Evolutionary conservation across 2,888 invertebrate genomes (phyloP), one percentile per base, ranked within the genome.

Genomic region (Clanis bilineata): DNA sequence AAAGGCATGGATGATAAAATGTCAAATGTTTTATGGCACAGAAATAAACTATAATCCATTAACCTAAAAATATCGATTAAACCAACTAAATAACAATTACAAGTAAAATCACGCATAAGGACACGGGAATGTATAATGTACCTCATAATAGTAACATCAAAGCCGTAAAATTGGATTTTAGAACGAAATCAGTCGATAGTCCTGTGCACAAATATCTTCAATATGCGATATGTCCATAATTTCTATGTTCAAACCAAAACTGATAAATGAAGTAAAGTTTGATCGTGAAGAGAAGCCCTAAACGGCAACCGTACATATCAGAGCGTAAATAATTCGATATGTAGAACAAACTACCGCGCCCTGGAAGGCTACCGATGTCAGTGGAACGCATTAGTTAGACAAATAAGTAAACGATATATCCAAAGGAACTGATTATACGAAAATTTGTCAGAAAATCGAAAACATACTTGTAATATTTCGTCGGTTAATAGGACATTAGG

Each of bases 301-400:
- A 51, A 9, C 43, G 58, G 57, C 56, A 38, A 51, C 39, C 18
- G n/a, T 41, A 57, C 38, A 47, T 28, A 55, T 25, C 9, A 28
- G 18, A 56, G 44, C 41, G 39, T 45, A 43, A 59, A 59, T 15
- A 58, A 45, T 59, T 32, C 15, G 25, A 43, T 57, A 57, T 57
- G 56, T 41, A 56, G 56, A 56, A 28, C 25, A 41, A 43, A 28
- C 28, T 15, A 32, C n/a, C 32, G 51, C 51, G 47, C 47, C 28
- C n/a, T n/a, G n/a, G n/a, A n/a, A n/a, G 47, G 15, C 47, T 18
- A 18, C 51, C 32, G 28, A 51, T 51, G 51, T 28, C 51, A 28
- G 15, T 18, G 51, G 32, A 32, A 51, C 51, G 32, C 32, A 51
- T 51, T 51, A 51, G 51, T 32, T 51, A 32, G 28, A 51, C 51